Evolutionary conservation across 2,888 invertebrate genomes (phyloP), one percentile per base, ranked within the genome.

Genomic region (Leucophenga maculata): DNA sequence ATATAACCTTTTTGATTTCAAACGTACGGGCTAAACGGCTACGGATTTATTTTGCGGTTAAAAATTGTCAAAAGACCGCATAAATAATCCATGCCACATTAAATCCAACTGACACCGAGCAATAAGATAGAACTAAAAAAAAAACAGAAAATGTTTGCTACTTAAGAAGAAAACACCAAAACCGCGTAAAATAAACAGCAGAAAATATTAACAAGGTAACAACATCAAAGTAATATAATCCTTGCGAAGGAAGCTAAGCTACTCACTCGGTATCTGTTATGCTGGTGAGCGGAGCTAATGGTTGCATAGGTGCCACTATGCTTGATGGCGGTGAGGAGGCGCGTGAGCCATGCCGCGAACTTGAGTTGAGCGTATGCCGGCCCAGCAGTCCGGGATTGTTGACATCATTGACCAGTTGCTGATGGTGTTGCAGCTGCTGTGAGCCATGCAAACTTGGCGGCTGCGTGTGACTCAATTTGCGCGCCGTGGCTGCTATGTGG

Each of bases 201-300:
- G 62, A 4, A 64, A 55, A 54, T 44, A 6, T 1, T 48, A 62
- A 13, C 4, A 22, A 26, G 2, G 4, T 3, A 26, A 26, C 26
- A 26, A 26, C 26, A 26, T 26, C 26, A 26, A n/a, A 6, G 1
- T 18, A 14, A 8, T 11, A n/a, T 18, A 32, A 31, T 46, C 14
- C 31, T 13, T 64, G 13, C 32, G 14, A 68, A n/a, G 44, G 14
- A 44, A 8, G 11, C 26, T 65, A 44, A 8, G 11, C 26, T 65
- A 91, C 92, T 91, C 86, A 92, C 92, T 92, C 92, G 46, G 91
- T 91, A 85, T 92, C 92, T 32, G 91, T 91, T 88, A 92, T 92
- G 80, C 91, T 91, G 52, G 92, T 91, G 65, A 92, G 86, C 22
- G 92, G 92, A 74, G 92, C 92, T 72, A 90, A 89, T 78, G 91